These are phyloP conservation scores for Coccyzus lansbergi DNA, from an alignment of 2,797 vertebrate species.

Conservation along the genomic window DNA sequence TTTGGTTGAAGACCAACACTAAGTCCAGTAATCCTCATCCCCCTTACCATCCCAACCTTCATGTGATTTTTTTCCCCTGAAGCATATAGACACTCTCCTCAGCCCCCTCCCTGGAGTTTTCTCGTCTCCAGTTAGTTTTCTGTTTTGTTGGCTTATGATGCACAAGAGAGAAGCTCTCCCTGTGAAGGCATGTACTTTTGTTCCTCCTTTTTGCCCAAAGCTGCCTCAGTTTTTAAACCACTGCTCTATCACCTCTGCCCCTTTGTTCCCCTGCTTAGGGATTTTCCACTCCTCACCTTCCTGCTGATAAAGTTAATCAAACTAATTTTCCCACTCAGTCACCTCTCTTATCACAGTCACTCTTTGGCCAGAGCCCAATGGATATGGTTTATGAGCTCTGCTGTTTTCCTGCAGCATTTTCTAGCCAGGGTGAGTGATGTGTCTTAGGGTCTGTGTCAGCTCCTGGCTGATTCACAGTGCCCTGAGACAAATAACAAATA, in stretches of 20 bases:
- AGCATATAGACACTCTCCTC: neutral
- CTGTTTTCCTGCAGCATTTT: conserved; percentile 48
- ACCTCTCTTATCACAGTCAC: conserved; percentile 52
- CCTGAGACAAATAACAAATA: neutral
- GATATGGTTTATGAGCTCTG: conserved; percentile 14
- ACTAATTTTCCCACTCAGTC: conserved; percentile 56
- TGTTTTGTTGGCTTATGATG: neutral
- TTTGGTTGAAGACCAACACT: neutral
- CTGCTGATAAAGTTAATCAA: conserved; percentile 65
- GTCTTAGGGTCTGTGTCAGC: neutral
- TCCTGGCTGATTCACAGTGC: neutral
- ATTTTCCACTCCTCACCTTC: conserved; percentile 63
- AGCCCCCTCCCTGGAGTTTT: neutral
- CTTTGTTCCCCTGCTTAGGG: conserved; percentile 53
- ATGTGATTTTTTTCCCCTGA: neutral
- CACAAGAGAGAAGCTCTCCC: neutral
- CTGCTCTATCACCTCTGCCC: conserved; percentile 53
- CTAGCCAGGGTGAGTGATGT: neutral
- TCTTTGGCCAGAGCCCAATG: conserved; percentile 42
- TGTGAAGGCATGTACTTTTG: accelerated
- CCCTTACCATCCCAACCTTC: neutral
- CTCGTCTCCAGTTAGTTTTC: neutral
- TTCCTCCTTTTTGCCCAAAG: conserved; percentile 15
- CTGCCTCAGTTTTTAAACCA: neutral
- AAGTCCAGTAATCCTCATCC: neutral